Evolutionary conservation across 2,888 invertebrate genomes (phyloP), one percentile per base, ranked within the genome.

Genomic region (Drosophila atroscutellata): DNA sequence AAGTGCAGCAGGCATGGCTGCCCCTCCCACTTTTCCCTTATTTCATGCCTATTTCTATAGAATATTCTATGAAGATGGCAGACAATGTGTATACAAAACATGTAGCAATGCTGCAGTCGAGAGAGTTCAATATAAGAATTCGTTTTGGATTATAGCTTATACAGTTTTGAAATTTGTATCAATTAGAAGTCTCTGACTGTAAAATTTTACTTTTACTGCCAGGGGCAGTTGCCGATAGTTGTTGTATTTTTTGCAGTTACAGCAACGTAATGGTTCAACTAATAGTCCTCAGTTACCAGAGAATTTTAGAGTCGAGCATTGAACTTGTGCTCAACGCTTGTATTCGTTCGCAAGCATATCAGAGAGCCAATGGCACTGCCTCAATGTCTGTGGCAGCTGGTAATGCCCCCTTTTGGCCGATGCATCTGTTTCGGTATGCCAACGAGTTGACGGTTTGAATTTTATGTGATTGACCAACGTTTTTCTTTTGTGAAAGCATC

Each of bases 361-460:
- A 51, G 34, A 20, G 24, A 45, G 13, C n/a, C 60, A 69, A 42
- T 52, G 56, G 36, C 15, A n/a, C 45, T 50, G 34, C 1, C 9
- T 24, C 8, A 42, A 11, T 28, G 13, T 15, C 11, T 52, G 20
- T 8, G 26, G 11, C 54, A 26, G n/a, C 13, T 37, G 37, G 18
- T 37, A 15, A 15, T 32, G 34, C 24, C 55, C 51, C 18, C 50
- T 24, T 26, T 36, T 42, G 51, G 42, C n/a, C 34, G 59, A n/a
- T n/a, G 49, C 55, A 52, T 51, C 36, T 81, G 74, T 69, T 82
- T 79, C 59, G 72, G 67, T 63, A 71, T 79, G 80, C 80, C 80
- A 82, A 56, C 69, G 80, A 71, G 77, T 82, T 78, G 86, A 80
- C 84, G 80, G 71, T 83, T 82, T 66, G 77, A 69, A 79, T 89